Percentiles rank a stretch among this genome's conserved stretches.
Conservation (phyloP, 92 coral and sea anemone species). For the Umimayanthus chanpuru region DNA sequence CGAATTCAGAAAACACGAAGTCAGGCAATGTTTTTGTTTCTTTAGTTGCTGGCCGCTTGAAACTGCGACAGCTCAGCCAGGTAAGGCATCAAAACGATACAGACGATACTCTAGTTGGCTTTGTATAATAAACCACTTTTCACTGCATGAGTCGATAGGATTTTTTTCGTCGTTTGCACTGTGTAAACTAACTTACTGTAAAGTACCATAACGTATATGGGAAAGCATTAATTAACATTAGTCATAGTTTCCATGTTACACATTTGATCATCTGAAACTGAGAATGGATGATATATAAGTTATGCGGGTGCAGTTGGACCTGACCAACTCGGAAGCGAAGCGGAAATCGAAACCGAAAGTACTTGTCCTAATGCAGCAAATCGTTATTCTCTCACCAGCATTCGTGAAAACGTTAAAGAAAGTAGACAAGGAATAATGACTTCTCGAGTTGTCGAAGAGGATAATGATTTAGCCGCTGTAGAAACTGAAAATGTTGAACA, state of each 20-base stretch:
- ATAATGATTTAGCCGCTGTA: not conserved
- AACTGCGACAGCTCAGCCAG: not conserved
- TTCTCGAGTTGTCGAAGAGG: not conserved
- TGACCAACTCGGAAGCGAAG: not conserved
- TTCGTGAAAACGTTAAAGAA: not conserved
- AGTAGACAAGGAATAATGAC: no score
- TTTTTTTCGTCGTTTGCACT: no score
- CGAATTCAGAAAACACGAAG: no score
- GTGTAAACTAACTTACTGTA: no score
- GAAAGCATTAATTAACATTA: not conserved
- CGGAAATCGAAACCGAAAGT: no score
- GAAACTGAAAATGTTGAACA: not conserved
- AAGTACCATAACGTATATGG: no score
- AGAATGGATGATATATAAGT: not conserved
- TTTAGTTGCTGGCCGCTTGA: not conserved
- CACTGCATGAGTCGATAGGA: no score
- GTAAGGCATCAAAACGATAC: not conserved
- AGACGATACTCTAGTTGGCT: no score
- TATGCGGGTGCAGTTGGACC: not conserved
- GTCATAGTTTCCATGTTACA: no score
- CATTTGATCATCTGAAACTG: not conserved
- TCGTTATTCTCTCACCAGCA: no score
- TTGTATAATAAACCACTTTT: no score
- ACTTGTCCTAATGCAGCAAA: not conserved
- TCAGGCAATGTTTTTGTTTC: not conserved